Conservation (phyloP, 2,797 vertebrate species). For the Agapornis canus region DNA sequence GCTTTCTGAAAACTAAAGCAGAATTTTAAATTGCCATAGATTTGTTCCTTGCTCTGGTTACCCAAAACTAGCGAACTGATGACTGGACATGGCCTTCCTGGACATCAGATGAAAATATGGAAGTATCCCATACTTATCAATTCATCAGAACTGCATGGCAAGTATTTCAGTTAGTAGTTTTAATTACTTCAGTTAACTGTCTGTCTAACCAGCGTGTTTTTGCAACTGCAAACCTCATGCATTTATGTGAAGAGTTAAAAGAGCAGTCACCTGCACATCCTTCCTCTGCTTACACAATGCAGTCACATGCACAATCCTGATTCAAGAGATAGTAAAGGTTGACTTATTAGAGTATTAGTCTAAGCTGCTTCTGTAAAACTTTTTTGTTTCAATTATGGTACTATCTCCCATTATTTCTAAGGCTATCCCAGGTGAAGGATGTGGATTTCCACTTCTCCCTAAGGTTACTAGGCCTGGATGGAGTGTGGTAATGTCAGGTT, state of each 20-base stretch:
- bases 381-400: neutral
- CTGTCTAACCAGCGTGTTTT: neutral
- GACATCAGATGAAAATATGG: constrained; percentile 76
- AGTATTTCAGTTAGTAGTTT: constrained; percentile 22
- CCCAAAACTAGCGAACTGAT: constrained; percentile 71
- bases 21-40: constrained; percentile 65
- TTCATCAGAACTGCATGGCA: constrained; percentile 69
- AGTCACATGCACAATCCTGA: neutral
- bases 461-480: neutral
- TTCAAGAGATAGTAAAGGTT: neutral
- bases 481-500: neutral
- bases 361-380: neutral
- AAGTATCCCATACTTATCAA: constrained; percentile 63
- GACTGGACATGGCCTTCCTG: constrained; percentile 78
- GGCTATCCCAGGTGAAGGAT: neutral
- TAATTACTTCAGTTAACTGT: neutral
- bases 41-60: constrained; percentile 82
- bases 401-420: neutral
- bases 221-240: neutral
- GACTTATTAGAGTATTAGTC: neutral
- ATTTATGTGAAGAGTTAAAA: neutral
- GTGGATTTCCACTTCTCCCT: neutral
- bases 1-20: neutral
- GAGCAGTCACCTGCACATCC: neutral
- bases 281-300: neutral